These are phyloP conservation scores for Hoplostethus mediterraneus DNA, from an alignment of 2,797 vertebrate species.

Conservation along the genomic window DNA sequence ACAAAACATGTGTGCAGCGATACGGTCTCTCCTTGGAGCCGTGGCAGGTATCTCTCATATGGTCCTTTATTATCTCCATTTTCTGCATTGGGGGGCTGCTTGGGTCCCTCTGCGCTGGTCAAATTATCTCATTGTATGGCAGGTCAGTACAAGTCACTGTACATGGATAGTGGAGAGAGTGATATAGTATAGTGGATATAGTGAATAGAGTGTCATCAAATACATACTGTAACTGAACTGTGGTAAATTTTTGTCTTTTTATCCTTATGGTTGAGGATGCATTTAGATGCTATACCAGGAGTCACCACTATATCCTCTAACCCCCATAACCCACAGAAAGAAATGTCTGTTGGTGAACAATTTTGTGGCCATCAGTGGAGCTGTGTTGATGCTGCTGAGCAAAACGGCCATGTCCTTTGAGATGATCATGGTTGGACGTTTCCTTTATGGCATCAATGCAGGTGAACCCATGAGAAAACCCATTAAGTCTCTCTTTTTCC, in stretches of 20 bases:
- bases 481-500: not conserved
- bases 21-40: constrained; percentile 65
- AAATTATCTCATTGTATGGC: constrained; percentile 59
- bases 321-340: constrained; percentile 72
- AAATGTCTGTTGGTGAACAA: constrained; percentile 79
- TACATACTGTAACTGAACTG: no score
- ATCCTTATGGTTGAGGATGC: not conserved
- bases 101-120: constrained; percentile 62
- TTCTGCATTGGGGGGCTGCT: constrained; percentile 81
- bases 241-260: no score
- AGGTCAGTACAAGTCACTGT: constrained; percentile 66
- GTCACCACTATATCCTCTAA: constrained; percentile 3
- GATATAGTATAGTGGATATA: not conserved
- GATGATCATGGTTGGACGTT: constrained; percentile 84
- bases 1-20: constrained; percentile 74
- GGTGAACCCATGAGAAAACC: constrained; percentile 56
- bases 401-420: constrained; percentile 80
- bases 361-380: constrained; percentile 69
- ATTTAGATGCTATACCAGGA: not conserved
- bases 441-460: constrained; percentile 79
- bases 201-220: not conserved
- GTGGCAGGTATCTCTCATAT: constrained; percentile 82
- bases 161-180: not conserved
- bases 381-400: constrained; percentile 80
- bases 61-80: constrained; percentile 83